phyloP scores from a whole-genome alignment of 2,797 vertebrate genomes.

The Scolopax rusticola region DNA sequence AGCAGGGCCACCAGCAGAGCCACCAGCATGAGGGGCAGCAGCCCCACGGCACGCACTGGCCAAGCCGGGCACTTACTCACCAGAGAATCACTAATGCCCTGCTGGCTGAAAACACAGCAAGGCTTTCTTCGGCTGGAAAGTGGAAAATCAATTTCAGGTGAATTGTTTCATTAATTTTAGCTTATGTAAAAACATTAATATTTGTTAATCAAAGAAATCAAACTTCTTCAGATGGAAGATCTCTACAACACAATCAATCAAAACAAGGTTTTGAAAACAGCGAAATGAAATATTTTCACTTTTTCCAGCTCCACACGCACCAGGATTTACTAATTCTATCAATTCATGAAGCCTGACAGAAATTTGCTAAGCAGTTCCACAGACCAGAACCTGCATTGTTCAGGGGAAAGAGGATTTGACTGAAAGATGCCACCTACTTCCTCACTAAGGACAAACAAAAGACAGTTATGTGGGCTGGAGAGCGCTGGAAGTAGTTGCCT shows the following conservation, averaged over 20 bases:
- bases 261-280: not conserved
- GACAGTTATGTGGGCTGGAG: not conserved
- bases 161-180: rapidly evolving
- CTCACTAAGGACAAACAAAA: not conserved
- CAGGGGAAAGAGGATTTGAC: not conserved
- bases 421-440: not conserved
- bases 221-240: not conserved
- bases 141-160: not conserved
- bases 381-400: not conserved
- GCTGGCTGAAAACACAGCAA: not conserved
- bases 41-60: rapidly evolving
- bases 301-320: not conserved
- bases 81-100: rapidly evolving
- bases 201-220: not conserved
- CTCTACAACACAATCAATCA: not conserved
- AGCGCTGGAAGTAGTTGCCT: not conserved
- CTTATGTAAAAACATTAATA: not conserved
- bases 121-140: not conserved
- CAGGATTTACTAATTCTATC: not conserved
- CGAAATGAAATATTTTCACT: not conserved
- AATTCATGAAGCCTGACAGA: not conserved
- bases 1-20: not conserved
- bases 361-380: not conserved
- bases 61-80: rapidly evolving
- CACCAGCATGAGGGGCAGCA: not conserved